Percentiles rank a stretch among this genome's conserved stretches.
phyloP scores from a whole-genome alignment of 2,888 invertebrate species.

The Trilocha varians region DNA sequence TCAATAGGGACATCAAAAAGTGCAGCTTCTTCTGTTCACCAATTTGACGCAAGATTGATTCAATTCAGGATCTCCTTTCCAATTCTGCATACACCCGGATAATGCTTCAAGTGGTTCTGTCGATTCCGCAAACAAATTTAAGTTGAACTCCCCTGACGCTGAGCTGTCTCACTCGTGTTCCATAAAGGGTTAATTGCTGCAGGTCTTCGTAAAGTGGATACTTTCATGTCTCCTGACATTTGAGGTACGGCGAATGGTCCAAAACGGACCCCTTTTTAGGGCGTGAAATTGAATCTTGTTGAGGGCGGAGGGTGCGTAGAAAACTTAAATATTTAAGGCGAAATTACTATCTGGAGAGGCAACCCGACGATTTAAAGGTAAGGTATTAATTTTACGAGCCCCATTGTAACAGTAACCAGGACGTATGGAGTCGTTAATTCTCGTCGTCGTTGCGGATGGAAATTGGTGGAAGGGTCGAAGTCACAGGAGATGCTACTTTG shows the following conservation, averaged over 20 bases:
- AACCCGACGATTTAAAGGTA: slow-evolving; percentile 50
- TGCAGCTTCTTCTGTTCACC: slow-evolving; percentile 38
- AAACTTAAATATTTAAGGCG: slow-evolving; percentile 71
- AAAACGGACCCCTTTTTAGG: slow-evolving; percentile 60
- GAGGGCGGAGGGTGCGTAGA: slow-evolving; percentile 58
- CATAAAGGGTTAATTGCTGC: slow-evolving; percentile 30
- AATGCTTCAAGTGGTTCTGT: slow-evolving; percentile 53
- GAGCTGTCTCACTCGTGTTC: slow-evolving; percentile 18
- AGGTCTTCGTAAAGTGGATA: slow-evolving; percentile 41
- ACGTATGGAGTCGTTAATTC: slow-evolving; percentile 65
- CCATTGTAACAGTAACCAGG: slow-evolving; percentile 52
- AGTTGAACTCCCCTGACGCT: slow-evolving; percentile 31
- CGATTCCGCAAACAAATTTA: slow-evolving; percentile 36
- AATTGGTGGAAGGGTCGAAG: slow-evolving; percentile 37
- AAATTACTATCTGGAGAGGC: slow-evolving; percentile 58
- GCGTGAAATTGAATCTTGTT: slow-evolving; percentile 74
- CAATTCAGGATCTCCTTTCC: slow-evolving; percentile 55
- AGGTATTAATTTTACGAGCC: slow-evolving; percentile 69
- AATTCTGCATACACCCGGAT: slow-evolving; percentile 60
- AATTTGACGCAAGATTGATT: slow-evolving; percentile 67
- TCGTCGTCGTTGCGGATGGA: slow-evolving; percentile 50
- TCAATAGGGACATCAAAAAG: slow-evolving; percentile 31
- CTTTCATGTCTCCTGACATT: slow-evolving; percentile 61
- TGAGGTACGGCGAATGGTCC: slow-evolving; percentile 56
- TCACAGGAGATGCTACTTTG: slow-evolving; percentile 33